Conservation (phyloP, 2,888 invertebrate species). For the Parasteatoda lunata region DNA sequence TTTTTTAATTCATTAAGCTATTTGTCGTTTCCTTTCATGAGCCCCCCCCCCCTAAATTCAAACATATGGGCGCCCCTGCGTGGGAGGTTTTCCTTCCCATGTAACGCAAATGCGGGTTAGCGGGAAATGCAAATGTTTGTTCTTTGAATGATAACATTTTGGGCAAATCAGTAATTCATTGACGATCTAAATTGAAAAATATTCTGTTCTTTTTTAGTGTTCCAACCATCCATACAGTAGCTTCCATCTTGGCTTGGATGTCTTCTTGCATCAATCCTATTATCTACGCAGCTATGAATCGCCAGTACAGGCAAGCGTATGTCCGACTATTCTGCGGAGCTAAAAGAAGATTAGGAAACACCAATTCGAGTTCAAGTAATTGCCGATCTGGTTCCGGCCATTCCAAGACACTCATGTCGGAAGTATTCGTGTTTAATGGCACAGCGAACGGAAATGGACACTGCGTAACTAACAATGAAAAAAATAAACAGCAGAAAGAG, state of each 20-base stretch:
- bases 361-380: constrained; percentile 42
- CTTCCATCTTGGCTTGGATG: constrained; percentile 91
- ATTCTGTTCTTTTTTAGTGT: constrained; percentile 34
- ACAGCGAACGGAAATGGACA: constrained; percentile 32
- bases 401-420: constrained; percentile 68
- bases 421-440: constrained; percentile 61
- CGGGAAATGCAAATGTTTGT: too few species aligned
- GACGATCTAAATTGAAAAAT: not conserved
- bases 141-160: too few species aligned
- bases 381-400: constrained; percentile 50
- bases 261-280: constrained; percentile 92
- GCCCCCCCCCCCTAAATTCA: too few species aligned
- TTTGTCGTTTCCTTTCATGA: too few species aligned
- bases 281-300: constrained; percentile 91
- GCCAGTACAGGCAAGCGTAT: constrained; percentile 82
- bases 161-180: too few species aligned
- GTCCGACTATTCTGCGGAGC: constrained; percentile 70
- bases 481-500: constrained; percentile 32
- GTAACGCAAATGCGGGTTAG: too few species aligned
- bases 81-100: too few species aligned
- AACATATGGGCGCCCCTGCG: too few species aligned
- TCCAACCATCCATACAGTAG: constrained; percentile 86
- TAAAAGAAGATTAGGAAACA: constrained; percentile 43
- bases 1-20: too few species aligned
- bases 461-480: constrained; percentile 12